phyloP scores from a whole-genome alignment of 2,888 invertebrate genomes.

The Oegoconia quadripuncta region DNA sequence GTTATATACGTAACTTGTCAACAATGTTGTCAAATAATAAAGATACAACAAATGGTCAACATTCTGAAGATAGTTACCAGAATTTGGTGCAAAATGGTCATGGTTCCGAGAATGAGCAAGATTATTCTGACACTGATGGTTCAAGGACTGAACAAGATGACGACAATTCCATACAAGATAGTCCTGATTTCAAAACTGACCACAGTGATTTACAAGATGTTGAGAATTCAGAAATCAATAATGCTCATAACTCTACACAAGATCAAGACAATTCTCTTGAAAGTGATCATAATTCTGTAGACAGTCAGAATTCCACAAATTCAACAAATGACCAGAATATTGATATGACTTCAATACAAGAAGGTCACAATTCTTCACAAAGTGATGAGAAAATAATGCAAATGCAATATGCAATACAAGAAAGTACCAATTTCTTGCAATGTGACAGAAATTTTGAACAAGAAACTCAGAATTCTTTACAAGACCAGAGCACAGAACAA shows the following conservation, averaged over 20 bases:
- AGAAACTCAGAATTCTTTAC: too few species aligned
- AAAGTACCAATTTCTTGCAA: too few species aligned
- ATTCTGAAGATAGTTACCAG: constrained; percentile 7
- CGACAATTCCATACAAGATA: not conserved
- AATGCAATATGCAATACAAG: too few species aligned
- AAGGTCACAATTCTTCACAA: too few species aligned
- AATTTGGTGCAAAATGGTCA: not conserved
- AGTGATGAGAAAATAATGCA: too few species aligned
- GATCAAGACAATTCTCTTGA: not conserved
- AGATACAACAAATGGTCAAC: too few species aligned
- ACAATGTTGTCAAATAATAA: constrained; percentile 30
- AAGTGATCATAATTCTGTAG: not conserved
- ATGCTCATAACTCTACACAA: not conserved
- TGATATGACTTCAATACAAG: too few species aligned
- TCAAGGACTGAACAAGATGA: not conserved
- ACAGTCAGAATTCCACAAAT: not conserved
- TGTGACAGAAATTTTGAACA: too few species aligned
- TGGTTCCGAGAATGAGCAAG: not conserved
- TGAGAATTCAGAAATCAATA: not conserved
- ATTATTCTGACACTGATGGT: not conserved
- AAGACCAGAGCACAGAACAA: too few species aligned
- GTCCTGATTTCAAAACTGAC: too few species aligned
- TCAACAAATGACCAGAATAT: too few species aligned
- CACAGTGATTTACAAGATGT: not conserved
- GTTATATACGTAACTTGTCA: constrained; percentile 46